Conservation (phyloP, 2,888 invertebrate species). For the Shargacucullia verbasci region DNA sequence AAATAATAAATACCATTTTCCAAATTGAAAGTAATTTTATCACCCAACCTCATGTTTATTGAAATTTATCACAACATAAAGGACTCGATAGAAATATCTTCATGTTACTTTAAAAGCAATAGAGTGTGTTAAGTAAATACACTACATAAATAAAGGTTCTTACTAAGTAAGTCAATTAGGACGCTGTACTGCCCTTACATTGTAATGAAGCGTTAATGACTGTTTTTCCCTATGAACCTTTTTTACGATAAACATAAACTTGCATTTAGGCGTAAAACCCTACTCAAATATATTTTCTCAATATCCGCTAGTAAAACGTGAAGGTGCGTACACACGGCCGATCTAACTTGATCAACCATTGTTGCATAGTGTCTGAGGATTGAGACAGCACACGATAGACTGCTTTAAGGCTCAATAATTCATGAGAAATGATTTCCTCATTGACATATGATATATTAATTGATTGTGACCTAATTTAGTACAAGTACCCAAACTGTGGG, state of each 20-base stretch:
- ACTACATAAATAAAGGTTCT: conserved; percentile 12
- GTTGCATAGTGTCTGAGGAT: no score
- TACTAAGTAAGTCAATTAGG: conserved; percentile 31
- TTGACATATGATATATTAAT: no score
- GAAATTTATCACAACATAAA: neutral
- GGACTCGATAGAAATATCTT: conserved; percentile 4
- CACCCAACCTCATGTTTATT: neutral
- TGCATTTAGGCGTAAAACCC: conserved; percentile 49
- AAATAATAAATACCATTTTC: no score
- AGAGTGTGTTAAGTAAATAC: conserved; percentile 3
- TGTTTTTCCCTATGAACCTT: conserved; percentile 45
- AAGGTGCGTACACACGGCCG: conserved; percentile 7
- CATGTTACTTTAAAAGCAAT: conserved; percentile 5
- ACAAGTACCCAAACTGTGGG: no score
- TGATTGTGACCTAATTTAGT: no score
- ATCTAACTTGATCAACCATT: neutral
- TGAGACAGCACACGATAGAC: no score
- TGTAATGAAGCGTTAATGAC: conserved; percentile 42
- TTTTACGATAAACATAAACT: conserved; percentile 51
- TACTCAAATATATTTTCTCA: conserved; percentile 40
- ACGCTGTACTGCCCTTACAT: conserved; percentile 19
- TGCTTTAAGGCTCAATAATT: no score
- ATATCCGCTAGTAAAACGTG: conserved; percentile 36
- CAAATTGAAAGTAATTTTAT: no score
- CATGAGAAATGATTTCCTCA: no score